Percentiles rank a stretch among this genome's conserved stretches.
These are phyloP conservation scores for Rhea americana DNA, from an alignment of 2,113 vertebrate genomes.

Conservation along the genomic window DNA sequence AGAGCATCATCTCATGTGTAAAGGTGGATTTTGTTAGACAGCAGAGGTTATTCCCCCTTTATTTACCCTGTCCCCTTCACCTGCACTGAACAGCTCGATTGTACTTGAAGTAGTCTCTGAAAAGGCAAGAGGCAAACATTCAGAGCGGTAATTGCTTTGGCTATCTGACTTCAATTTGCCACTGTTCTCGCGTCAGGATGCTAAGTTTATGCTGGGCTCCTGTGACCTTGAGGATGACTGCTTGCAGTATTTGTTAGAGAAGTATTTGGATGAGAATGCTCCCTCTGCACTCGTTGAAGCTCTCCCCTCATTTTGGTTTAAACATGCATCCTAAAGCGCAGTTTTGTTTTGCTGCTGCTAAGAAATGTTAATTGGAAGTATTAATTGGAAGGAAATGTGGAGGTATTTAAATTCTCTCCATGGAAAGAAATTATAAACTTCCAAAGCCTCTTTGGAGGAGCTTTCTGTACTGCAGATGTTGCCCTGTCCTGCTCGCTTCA, in stretches of 20 bases:
- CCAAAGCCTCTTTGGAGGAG: not conserved
- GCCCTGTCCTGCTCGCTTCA: not conserved
- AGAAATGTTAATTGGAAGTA: not conserved
- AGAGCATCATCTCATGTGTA: not conserved
- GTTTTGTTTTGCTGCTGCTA: not conserved
- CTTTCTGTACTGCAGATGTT: not conserved
- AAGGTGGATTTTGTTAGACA: not conserved
- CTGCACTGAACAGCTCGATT: not conserved
- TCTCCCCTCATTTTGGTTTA: not conserved
- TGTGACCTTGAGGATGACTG: not conserved
- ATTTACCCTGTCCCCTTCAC: not conserved
- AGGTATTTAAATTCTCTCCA: not conserved
- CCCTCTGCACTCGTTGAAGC: not conserved
- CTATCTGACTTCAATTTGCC: not conserved
- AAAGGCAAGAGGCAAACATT: slow-evolving; percentile 9
- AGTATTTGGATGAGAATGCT: not conserved
- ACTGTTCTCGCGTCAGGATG: not conserved
- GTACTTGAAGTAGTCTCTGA: not conserved
- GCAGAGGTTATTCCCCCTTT: not conserved
- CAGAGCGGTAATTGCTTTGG: not conserved
- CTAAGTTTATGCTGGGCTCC: not conserved
- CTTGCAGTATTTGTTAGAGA: not conserved
- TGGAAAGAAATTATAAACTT: not conserved
- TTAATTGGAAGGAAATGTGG: not conserved
- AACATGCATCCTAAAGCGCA: not conserved